Evolutionary conservation across 1,140 invertebrate genomes (phyloP), one percentile per base, ranked within the genome.

Genomic region (Drosophila erecta): DNA sequence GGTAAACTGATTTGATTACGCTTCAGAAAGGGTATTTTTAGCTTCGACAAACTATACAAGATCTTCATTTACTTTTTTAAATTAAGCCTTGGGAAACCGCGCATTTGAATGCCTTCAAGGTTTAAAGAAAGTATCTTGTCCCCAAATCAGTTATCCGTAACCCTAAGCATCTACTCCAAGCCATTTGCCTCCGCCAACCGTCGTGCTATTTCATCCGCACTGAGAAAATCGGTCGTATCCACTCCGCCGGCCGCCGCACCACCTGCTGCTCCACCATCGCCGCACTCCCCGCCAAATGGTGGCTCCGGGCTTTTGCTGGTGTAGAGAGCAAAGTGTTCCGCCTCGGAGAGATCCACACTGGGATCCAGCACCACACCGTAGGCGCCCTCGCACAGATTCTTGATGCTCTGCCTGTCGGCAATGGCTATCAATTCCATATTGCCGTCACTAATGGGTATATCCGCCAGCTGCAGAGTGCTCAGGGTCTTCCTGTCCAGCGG

Each of bases 301-400:
- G 96, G 96, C 85, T 95, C 95, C 11, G 96, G 96, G 6, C 96
- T 96, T 78, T 97, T 95, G 38, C 95, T 95, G 66, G 96, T 97
- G 70, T 97, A 97, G 27, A 97, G 92, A 33, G 96, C 97, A 92
- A 97, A 97, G 90, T 97, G 95, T 87, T 97, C 97, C 0, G 96
- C 96, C 75, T 97, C 96, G 1, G 96, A 97, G 15, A 97, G 90
- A 71, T 96, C 95, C 35, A 94, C 92, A 71, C 93, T 92, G 44
- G 93, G 85, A 80, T 92, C 90, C 1, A 92, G 69, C 0, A 83
- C 47, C 8, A 93, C 83, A 27, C 92, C 91, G 40, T 85, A 90
- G 71, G 90, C 83, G 2, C 89, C 91, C 47, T 92, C 91, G 40
- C 90, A 92, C 38, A 92, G 40, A 61, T 92, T 92, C 41, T 75